These are phyloP conservation scores for Hyla sarda DNA, from an alignment of 2,113 vertebrate species.

Conservation along the genomic window DNA sequence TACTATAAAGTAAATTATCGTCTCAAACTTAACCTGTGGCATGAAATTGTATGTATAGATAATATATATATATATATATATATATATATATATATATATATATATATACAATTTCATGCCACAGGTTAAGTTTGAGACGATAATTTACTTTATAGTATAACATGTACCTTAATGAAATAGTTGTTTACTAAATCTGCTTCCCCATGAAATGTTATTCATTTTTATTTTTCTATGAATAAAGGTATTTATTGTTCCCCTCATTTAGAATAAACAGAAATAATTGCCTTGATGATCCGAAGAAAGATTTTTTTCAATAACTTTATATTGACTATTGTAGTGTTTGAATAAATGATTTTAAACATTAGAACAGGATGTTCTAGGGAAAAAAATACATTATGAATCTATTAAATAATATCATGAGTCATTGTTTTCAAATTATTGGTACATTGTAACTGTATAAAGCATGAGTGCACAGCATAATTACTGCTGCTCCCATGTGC, in stretches of 20 bases:
- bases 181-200: background rate
- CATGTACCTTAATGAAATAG: too few species aligned
- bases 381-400: background rate
- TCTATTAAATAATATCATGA: background rate
- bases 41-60: too few species aligned
- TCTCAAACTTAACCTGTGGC: background rate
- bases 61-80: too few species aligned
- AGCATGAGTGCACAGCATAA: background rate
- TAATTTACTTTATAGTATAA: too few species aligned
- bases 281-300: background rate
- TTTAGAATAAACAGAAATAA: background rate
- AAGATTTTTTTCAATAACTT: background rate
- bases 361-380: background rate
- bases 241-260: background rate
- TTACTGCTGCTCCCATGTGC: conserved; percentile 12
- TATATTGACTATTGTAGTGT: background rate
- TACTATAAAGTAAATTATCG: too few species aligned
- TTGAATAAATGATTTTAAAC: background rate
- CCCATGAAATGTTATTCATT: background rate
- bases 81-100: too few species aligned
- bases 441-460: background rate
- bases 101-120: too few species aligned
- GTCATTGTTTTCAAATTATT: background rate
- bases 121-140: background rate
- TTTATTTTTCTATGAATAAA: background rate